phyloP scores from a whole-genome alignment of 2,888 invertebrate species.

The Notocelia uddmanniana region DNA sequence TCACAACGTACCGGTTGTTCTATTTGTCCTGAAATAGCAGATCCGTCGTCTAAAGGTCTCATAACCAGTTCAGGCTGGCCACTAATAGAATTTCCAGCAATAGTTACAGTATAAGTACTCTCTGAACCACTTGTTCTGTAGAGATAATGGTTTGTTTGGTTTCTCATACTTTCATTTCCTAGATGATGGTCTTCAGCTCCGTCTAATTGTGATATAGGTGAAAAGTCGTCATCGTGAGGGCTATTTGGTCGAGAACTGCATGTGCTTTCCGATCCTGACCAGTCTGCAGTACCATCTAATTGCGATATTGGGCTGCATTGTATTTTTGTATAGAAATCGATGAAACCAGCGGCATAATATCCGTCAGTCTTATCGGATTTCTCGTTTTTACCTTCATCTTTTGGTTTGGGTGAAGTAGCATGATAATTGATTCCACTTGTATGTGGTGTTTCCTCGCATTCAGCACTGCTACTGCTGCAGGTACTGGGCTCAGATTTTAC shows the following conservation, averaged over 20 bases:
- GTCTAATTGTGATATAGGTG: slow-evolving; percentile 88
- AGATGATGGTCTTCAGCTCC: slow-evolving; percentile 88
- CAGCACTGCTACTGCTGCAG: slow-evolving; percentile 56
- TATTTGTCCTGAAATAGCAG: slow-evolving; percentile 75
- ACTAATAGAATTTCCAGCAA: slow-evolving; percentile 81
- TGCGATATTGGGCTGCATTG: slow-evolving; percentile 88
- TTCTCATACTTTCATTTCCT: slow-evolving; percentile 68
- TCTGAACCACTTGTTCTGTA: slow-evolving; percentile 81
- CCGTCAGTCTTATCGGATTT: slow-evolving; percentile 77
- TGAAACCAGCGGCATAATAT: slow-evolving; percentile 79
- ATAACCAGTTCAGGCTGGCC: slow-evolving; percentile 81
- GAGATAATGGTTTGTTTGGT: slow-evolving; percentile 75
- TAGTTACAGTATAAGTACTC: slow-evolving; percentile 80
- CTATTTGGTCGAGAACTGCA: slow-evolving; percentile 80
- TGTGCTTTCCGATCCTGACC: slow-evolving; percentile 85
- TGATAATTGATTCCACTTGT: slow-evolving; percentile 79
- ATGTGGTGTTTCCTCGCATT: slow-evolving; percentile 76
- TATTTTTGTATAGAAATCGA: slow-evolving; percentile 84
- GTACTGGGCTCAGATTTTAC: slow-evolving; percentile 66
- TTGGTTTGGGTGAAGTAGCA: slow-evolving; percentile 73
- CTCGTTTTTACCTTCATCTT: slow-evolving; percentile 67
- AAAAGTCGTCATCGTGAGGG: slow-evolving; percentile 73
- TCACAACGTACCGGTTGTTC: slow-evolving; percentile 94
- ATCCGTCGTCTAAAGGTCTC: slow-evolving; percentile 76
- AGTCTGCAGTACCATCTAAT: slow-evolving; percentile 89